Percentiles rank a stretch among this genome's conserved stretches.
Conservation (phyloP, 1,140 invertebrate species). For the Aplysia californica region DNA sequence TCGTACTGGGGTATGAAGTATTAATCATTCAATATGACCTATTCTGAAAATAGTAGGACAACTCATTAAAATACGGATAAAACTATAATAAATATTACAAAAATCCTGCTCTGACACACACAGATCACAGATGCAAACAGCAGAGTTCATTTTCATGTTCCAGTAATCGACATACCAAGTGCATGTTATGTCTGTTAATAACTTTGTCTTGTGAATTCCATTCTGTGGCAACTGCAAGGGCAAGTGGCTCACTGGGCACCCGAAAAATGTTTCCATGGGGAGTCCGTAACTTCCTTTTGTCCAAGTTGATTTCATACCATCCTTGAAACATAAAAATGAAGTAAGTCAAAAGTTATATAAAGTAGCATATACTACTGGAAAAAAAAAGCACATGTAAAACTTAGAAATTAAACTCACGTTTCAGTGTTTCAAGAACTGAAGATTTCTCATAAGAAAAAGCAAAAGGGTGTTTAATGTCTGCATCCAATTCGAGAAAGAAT, state of each 20-base stretch:
- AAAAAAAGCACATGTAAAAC: neutral
- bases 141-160: too few relatives aligned
- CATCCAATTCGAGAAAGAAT: too few relatives aligned
- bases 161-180: slow-evolving; percentile 76
- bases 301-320: slow-evolving; percentile 78
- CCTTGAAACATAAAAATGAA: slow-evolving; percentile 37
- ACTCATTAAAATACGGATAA: too few relatives aligned
- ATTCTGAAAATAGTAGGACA: too few relatives aligned
- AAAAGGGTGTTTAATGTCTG: too few relatives aligned
- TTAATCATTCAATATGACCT: too few relatives aligned
- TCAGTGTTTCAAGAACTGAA: too few relatives aligned
- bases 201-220: slow-evolving; percentile 85
- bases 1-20: too few relatives aligned
- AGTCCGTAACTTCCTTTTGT: slow-evolving; percentile 89
- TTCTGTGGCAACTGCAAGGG: slow-evolving; percentile 89
- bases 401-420: neutral
- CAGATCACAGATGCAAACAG: too few relatives aligned
- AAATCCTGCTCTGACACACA: too few relatives aligned
- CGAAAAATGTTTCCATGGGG: slow-evolving; percentile 82
- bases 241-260: slow-evolving; percentile 87
- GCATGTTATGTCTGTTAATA: slow-evolving; percentile 86
- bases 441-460: too few relatives aligned
- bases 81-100: too few relatives aligned
- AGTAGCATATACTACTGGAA: neutral
- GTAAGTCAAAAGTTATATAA: neutral